A percentile compares a stretch with the other conserved stretches of the same genome.
phyloP scores from a whole-genome alignment of 2,888 invertebrate species.

The Dynastes hyllus region DNA sequence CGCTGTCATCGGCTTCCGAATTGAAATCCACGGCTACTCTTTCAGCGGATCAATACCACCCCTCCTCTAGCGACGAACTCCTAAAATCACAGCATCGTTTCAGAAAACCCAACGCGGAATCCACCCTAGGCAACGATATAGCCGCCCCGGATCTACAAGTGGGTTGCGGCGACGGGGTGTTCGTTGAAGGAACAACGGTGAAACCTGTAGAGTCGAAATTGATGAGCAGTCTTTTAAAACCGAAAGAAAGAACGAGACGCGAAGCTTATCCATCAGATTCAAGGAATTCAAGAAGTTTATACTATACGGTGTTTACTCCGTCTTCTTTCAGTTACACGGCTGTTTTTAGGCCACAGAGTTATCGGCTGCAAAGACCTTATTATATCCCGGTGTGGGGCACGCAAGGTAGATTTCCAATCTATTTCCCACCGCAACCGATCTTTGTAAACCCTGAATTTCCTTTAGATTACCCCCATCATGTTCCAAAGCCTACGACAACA shows the following conservation, averaged over 20 bases:
- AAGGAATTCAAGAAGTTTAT: conserved; percentile 42
- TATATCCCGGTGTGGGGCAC: conserved; percentile 66
- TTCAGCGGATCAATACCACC: conserved; percentile 3
- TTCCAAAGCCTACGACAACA: conserved; percentile 15
- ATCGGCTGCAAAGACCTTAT: conserved; percentile 66
- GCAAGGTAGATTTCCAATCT: conserved; percentile 63
- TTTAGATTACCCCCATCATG: conserved; percentile 60
- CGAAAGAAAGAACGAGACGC: conserved; percentile 19
- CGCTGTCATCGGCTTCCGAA: not conserved
- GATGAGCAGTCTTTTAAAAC: not conserved
- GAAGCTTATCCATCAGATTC: not conserved
- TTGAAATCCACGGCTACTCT: conserved; percentile 1
- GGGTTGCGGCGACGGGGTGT: conserved; percentile 51
- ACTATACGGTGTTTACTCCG: conserved; percentile 48
- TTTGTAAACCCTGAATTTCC: conserved; percentile 61
- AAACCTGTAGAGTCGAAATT: conserved; percentile 39
- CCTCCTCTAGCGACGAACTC: not conserved
- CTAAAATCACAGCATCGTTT: conserved; percentile 2
- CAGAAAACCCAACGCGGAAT: not conserved
- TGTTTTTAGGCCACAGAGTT: conserved; percentile 63
- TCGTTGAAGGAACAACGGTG: conserved; percentile 33
- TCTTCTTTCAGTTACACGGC: conserved; percentile 55
- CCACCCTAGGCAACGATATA: conserved; percentile 33
- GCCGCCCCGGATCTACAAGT: conserved; percentile 53
- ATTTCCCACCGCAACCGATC: conserved; percentile 66